Conservation (phyloP, 2,113 vertebrate genomes). For the Carassius gibelio region DNA sequence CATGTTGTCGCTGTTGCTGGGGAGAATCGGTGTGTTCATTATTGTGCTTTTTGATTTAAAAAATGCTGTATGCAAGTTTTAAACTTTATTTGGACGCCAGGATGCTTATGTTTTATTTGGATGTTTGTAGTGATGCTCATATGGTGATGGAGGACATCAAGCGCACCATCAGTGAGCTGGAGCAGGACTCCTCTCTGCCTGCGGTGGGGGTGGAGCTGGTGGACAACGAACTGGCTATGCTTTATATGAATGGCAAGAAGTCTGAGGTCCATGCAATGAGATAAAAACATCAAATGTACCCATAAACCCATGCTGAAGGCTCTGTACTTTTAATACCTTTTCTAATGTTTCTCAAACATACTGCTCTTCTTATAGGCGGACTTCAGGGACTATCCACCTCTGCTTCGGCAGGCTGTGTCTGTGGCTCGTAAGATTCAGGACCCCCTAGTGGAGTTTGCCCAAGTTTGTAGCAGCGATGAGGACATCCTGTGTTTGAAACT, state of each 20-base stretch:
- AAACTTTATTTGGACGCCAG: background rate
- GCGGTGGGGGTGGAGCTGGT: constrained; percentile 92
- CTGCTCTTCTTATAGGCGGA: constrained; percentile 73
- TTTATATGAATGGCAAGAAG: constrained; percentile 99
- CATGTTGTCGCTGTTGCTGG: constrained; percentile 93
- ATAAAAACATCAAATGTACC: background rate
- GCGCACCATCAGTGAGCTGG: constrained; percentile 90
- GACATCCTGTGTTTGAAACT: constrained; percentile 97
- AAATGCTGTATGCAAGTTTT: background rate
- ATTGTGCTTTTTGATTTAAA: background rate
- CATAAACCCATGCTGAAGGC: background rate
- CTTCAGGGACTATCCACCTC: constrained; percentile 92
- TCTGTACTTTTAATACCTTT: background rate
- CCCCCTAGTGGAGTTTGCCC: constrained; percentile 93
- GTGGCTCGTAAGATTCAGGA: constrained; percentile 96
- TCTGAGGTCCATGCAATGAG: constrained; percentile 83
- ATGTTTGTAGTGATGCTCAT: constrained; percentile 85
- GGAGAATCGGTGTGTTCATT: constrained; percentile 85
- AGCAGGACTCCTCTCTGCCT: constrained; percentile 93
- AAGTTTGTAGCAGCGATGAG: constrained; percentile 95
- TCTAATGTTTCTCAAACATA: background rate
- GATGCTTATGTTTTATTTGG: background rate
- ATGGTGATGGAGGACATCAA: constrained; percentile 99
- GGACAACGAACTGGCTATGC: constrained; percentile 91
- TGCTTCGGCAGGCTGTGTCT: constrained; percentile 93